A percentile compares a stretch with the other conserved stretches of the same genome.
Conservation (phyloP, 92 coral and sea anemone species). For the Siderastrea siderea region DNA sequence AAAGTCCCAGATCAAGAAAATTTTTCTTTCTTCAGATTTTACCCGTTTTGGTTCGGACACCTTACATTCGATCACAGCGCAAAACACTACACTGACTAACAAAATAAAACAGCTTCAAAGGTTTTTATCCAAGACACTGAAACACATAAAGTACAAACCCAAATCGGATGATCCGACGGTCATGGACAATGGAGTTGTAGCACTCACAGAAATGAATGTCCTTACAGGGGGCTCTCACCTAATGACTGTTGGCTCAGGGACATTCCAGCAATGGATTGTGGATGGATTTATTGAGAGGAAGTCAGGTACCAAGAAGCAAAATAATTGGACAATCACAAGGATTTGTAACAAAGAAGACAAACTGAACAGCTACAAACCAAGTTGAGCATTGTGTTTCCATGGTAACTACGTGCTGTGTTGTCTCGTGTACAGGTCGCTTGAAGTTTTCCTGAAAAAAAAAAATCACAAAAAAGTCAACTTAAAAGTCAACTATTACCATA, state of each 20-base stretch:
- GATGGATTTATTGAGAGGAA: slow-evolving; percentile 79
- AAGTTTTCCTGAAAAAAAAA: no score
- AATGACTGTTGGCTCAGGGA: slow-evolving; percentile 95
- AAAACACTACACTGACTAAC: slow-evolving; percentile 51
- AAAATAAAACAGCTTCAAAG: slow-evolving; percentile 66
- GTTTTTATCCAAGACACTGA: slow-evolving; percentile 58
- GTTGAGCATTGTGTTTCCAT: not conserved
- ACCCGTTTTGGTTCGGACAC: slow-evolving; percentile 94
- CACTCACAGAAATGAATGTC: slow-evolving; percentile 94
- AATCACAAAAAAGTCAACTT: no score
- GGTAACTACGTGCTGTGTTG: not conserved
- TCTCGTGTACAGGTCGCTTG: no score
- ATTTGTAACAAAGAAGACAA: slow-evolving; percentile 72
- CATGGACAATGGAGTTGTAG: slow-evolving; percentile 94
- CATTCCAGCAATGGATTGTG: slow-evolving; percentile 97
- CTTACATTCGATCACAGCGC: slow-evolving; percentile 62
- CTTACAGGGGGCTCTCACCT: slow-evolving; percentile 83
- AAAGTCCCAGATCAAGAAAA: slow-evolving; percentile 60
- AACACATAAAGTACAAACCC: slow-evolving; percentile 76
- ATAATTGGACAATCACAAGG: slow-evolving; percentile 89
- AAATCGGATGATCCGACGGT: slow-evolving; percentile 67
- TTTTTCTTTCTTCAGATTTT: slow-evolving; percentile 92
- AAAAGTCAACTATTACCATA: no score
- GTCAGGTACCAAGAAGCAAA: slow-evolving; percentile 57
- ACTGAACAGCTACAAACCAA: slow-evolving; percentile 29